Evolutionary conservation across 2,888 invertebrate species (phyloP).

Genomic region (Nysson spinosus): DNA sequence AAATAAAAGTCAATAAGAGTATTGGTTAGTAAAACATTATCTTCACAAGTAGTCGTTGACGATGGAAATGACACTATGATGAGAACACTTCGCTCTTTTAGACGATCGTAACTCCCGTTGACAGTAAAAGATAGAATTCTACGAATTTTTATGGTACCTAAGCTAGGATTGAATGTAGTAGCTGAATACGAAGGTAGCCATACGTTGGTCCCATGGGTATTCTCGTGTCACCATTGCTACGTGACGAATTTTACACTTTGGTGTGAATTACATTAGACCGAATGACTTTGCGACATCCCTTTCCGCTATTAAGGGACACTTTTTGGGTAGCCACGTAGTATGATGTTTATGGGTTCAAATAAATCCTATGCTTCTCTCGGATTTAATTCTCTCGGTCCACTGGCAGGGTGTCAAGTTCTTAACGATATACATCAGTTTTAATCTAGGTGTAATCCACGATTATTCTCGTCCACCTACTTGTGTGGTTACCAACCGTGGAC

Average conservation of each 20-base stretch:
- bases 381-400: conserved; percentile 3
- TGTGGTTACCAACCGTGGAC: conserved; percentile 7
- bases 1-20: too few species aligned
- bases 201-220: conserved; percentile 25
- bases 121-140: conserved; percentile 12
- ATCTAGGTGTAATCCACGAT: conserved; percentile 29
- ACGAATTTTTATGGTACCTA: conserved; percentile 14
- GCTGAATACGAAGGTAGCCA: conserved; percentile 17
- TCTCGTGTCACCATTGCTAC: conserved; percentile 46
- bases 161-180: conserved; percentile 5
- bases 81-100: neutral
- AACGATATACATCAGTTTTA: conserved; percentile 26
- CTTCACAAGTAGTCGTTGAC: too few species aligned
- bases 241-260: conserved; percentile 66
- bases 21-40: too few species aligned
- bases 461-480: conserved; percentile 21
- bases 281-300: conserved; percentile 51
- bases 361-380: conserved; percentile 22
- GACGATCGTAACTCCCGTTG: neutral
- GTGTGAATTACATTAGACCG: conserved; percentile 66
- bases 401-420: neutral
- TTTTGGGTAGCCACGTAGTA: conserved; percentile 22
- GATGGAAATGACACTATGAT: too few species aligned
- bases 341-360: conserved; percentile 43
- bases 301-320: conserved; percentile 52